Percentiles rank a stretch among this genome's conserved stretches.
phyloP scores from a whole-genome alignment of 2,888 invertebrate species.

The Nebria salina region DNA sequence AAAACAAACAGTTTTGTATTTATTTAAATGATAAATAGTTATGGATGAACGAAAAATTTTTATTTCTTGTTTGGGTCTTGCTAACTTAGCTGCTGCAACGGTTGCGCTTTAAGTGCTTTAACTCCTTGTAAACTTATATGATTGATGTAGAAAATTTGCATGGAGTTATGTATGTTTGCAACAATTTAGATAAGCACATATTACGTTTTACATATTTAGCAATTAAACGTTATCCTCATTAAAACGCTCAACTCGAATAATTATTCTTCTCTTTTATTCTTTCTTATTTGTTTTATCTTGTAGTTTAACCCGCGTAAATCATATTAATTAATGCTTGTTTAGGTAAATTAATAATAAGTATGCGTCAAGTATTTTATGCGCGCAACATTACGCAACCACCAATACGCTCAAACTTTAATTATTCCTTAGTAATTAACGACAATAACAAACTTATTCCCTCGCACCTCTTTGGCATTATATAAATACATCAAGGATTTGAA shows the following conservation, averaged over 20 bases:
- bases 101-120: not conserved
- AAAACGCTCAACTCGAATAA: not conserved
- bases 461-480: no score
- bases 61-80: not conserved
- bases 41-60: not conserved
- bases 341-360: not conserved
- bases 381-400: not conserved
- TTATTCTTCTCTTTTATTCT: not conserved
- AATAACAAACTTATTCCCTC: not conserved
- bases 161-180: not conserved
- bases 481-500: not conserved
- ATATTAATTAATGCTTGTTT: not conserved
- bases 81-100: not conserved
- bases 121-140: not conserved
- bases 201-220: not conserved
- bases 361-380: not conserved
- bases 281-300: not conserved
- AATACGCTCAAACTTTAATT: not conserved
- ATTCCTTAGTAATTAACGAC: not conserved
- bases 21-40: no score
- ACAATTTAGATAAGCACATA: constrained; percentile 1
- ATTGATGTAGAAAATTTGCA: constrained; percentile 1
- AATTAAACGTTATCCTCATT: constrained; percentile 1
- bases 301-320: not conserved
- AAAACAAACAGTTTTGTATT: no score